Evolutionary conservation across 92 coral and sea anemone species (phyloP), one percentile per base, ranked within the genome.

Genomic region (Palythoa caribaeorum): DNA sequence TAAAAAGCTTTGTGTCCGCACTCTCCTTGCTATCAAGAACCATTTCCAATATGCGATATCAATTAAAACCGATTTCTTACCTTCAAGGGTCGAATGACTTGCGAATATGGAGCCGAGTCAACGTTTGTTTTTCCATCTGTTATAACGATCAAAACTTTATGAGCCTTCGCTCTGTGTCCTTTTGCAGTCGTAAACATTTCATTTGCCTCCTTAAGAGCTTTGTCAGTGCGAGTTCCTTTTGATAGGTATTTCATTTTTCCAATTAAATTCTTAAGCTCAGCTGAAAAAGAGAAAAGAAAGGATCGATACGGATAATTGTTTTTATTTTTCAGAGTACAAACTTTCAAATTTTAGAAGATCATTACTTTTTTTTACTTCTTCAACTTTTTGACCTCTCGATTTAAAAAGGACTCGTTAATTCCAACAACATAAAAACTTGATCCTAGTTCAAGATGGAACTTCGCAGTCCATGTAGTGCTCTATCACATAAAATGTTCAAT

Each of bases 91-190:
- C 6, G 48, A 48, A 81, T 40, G 44, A 81, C 86, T 63, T 21
- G 21, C 15, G 20, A 21, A 21, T 65, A 81, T 9, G 86, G 86
- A 8, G 60, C n/a, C 4, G 86, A 81, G 21, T 6, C 12, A 21
- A 5, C 2, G 28, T 47, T 47, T 5, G 76, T 81, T 66, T 63
- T 81, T 0, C 86, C 86, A 40, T 81, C 86, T 7, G 86, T 81
- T 6, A 81, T n/a, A 13, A 81, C 75, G 1, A 81, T 5, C 19
- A 81, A 3, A 7, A 81, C 21, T 21, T 81, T 81, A 1, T 40
- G 40, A 2, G 62, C 62, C 14, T 47, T 21, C 15, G 75, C 63
- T 65, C 76, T 44, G 9, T 81, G 50, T 12, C 75, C 76, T 1
- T 14, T 36, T 1, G 62, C 76, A 13, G 44, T 13, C 5, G 86